Percentiles rank a stretch among this genome's conserved stretches.
phyloP scores from a whole-genome alignment of 2,113 vertebrate species.

The Chionis minor region DNA sequence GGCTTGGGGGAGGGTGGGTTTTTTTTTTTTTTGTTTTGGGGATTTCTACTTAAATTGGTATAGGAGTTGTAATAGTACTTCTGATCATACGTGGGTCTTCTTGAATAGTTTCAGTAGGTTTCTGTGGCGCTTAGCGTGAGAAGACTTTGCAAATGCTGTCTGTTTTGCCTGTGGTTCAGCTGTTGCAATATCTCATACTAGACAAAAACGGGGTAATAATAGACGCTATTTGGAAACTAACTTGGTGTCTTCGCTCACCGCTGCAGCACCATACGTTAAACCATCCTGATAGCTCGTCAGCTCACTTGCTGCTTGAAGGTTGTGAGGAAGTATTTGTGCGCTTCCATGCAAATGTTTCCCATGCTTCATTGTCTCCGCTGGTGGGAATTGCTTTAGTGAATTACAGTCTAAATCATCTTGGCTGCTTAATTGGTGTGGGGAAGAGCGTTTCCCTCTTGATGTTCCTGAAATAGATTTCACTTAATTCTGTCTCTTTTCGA shows the following conservation, averaged over 20 bases:
- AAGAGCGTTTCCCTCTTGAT: not conserved
- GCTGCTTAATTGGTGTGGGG: not conserved
- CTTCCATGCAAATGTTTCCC: not conserved
- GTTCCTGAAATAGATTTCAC: not conserved
- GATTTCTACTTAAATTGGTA: not conserved
- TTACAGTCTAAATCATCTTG: not conserved
- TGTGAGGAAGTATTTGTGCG: not conserved
- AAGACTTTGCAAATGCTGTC: not conserved
- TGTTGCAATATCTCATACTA: not conserved
- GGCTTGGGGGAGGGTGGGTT: not conserved
- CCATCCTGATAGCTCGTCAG: too few species aligned
- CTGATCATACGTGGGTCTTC: rapidly evolving
- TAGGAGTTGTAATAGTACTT: not conserved
- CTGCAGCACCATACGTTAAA: not conserved
- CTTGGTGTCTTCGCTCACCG: not conserved
- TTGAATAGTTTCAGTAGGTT: not conserved
- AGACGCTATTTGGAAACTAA: not conserved
- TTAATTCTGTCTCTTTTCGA: not conserved
- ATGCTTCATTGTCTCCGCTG: not conserved
- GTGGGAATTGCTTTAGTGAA: not conserved
- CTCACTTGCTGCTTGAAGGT: not conserved
- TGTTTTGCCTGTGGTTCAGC: not conserved
- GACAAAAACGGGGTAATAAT: not conserved
- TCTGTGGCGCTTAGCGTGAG: not conserved
- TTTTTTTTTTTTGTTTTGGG: too few species aligned